Evolutionary conservation across 2,888 invertebrate species (phyloP).

Genomic region (Cerastoderma edule): DNA sequence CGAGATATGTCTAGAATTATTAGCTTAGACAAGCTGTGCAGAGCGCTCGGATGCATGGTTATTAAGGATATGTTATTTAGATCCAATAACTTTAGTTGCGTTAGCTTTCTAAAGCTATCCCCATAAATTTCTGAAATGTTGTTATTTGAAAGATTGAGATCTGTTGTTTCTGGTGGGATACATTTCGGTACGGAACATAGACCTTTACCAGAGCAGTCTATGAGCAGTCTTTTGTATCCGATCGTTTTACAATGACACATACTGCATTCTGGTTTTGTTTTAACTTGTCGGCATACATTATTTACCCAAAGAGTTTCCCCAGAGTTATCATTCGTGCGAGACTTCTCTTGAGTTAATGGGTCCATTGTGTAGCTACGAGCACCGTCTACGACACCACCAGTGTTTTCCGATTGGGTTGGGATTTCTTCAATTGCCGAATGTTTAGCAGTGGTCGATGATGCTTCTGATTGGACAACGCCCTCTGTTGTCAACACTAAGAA

Average conservation of each 20-base stretch:
- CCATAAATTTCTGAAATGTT: neutral
- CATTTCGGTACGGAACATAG: neutral
- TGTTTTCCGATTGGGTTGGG: too few species aligned
- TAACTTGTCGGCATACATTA: neutral
- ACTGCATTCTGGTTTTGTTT: neutral
- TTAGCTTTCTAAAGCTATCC: neutral
- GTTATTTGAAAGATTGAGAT: constrained; percentile 5
- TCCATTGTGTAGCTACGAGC: too few species aligned
- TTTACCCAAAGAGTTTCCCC: too few species aligned
- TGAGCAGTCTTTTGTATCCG: neutral
- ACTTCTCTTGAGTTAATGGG: too few species aligned
- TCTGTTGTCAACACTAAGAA: too few species aligned
- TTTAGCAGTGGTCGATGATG: too few species aligned
- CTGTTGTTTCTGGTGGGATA: neutral
- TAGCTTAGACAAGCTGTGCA: neutral
- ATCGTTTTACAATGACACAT: neutral
- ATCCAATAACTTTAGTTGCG: neutral
- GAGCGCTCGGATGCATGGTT: neutral
- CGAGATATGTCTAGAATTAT: constrained; percentile 30
- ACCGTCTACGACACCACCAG: too few species aligned
- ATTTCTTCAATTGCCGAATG: too few species aligned
- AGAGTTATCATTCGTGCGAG: too few species aligned
- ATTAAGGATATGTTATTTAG: constrained; percentile 7
- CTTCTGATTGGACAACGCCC: too few species aligned
- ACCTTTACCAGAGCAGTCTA: neutral